Base-by-base conservation (phyloP, 64 coral and sea anemone species). In the Pocillopora damicornis region DNA sequence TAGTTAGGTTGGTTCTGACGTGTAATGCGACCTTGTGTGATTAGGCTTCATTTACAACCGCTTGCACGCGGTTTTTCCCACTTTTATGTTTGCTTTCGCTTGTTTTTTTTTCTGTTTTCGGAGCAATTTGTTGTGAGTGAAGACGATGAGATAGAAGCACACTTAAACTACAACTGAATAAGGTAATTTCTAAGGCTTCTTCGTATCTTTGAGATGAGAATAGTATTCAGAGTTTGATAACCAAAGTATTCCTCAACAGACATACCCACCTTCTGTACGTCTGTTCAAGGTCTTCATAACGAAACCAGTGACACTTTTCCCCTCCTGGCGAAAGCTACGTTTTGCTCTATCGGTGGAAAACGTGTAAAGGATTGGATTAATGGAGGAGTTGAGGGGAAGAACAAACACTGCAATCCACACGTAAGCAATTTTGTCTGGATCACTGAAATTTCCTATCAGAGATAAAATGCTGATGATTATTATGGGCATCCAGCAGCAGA, bases 321-420 rank as follows among this genome's bases (percentile, higher is more conserved):
- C 12, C 76, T 36, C 16, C 9, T 1, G 37, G 34, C 18, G 22
- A 11, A 60, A 79, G 37, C 37, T 79, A 10, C 76, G 76, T 79
- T 60, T 45, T 9, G 37, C 15, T n/a, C 58, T 60, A 17, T 60
- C 37, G 37, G 86, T 88, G 14, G 86, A 76, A 68, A 88, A 88
- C 15, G 86, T 88, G 74, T 88, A 88, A 10, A 88, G 57, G 25
- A 88, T 63, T 18, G 86, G 86, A 60, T 88, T 88, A 42, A 88
- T 58, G 13, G 86, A 88, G 11, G 86, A 88, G 37, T 88, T 88
- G 13, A 88, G 56, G 13, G 86, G 86, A 35, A 88, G 56, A 30
- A 88, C 86, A 37, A 88, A 88, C 57, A 88, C 74, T 88, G 86
- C 86, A 58, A 78, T 88, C 86, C 86, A 88, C 15, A 88, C 86